Base-by-base conservation (phyloP, 2,888 invertebrate species). In the Patella depressa region DNA sequence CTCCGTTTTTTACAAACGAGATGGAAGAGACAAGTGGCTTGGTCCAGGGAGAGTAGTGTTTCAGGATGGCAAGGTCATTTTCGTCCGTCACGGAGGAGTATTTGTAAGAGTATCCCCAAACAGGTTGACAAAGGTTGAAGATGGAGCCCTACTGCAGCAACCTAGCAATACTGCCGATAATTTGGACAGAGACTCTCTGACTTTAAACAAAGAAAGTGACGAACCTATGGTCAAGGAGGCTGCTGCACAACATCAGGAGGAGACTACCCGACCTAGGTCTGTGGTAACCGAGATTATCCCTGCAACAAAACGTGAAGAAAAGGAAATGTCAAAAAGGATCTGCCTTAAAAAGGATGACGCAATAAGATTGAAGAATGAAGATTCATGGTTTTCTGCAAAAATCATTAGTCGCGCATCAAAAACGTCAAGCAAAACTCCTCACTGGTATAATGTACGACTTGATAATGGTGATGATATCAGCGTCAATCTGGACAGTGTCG, bases 81-180 rank as follows among this genome's bases (percentile, higher is more conserved):
- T n/a, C n/a, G n/a, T n/a, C n/a, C n/a, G n/a, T n/a, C 73, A 73
- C 19, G 53, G 73, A 3, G 59, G 73, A 17, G 19, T 54, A 12
- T 73, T 54, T 54, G 59, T 73, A 17, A 17, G 73, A 54, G 73
- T 73, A 9, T 73, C 73, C 19, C 73, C 54, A 54, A 73, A 73
- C 14, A 9, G 73, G n/a, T 54, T 73, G 45, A 73, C 54, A 19
- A 73, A 73, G 34, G 45, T 45, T 71, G 14, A 29, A 17, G 34
- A 71, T 15, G 55, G 17, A 4, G 14, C 57, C 57, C n/a, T 17
- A 14, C n/a, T n/a, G 14, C 57, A 57, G 57, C 57, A 14, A 14
- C 15, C 14, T 17, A 57, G n/a, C 57, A 14, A 57, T 17, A 14
- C 57, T 57, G 57, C 14, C 5, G 57, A 57, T 57, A n/a, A 17